These are phyloP conservation scores for Hypomecis punctinalis DNA, from an alignment of 2,888 invertebrate genomes.

Conservation along the genomic window DNA sequence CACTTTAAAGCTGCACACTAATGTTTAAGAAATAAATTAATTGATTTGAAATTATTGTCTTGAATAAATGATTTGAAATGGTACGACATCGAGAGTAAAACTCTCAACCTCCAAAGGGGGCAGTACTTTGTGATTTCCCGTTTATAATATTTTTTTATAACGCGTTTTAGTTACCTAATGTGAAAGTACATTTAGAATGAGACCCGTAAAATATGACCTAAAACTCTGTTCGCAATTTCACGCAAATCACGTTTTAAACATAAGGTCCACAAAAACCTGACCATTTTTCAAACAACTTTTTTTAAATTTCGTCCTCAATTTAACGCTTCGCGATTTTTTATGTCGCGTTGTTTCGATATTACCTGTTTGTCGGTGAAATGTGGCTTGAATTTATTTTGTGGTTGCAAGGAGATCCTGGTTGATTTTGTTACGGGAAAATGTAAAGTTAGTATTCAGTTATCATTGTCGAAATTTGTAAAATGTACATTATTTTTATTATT, in stretches of 20 bases:
- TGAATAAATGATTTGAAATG: too few species aligned
- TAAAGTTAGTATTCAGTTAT: too few species aligned
- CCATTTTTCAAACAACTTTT: constrained; percentile 41
- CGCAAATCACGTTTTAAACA: constrained; percentile 32
- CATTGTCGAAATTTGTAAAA: too few species aligned
- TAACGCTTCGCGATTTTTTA: constrained; percentile 33
- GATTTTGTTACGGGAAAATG: neutral
- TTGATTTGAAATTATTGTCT: too few species aligned
- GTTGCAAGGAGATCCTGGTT: neutral
- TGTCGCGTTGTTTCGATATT: constrained; percentile 35
- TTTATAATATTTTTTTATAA: too few species aligned
- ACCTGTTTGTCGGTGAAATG: constrained; percentile 31
- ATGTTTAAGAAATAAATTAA: too few species aligned
- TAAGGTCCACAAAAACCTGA: constrained; percentile 30
- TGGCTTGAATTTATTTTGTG: constrained; percentile 23
- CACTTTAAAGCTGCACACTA: too few species aligned
- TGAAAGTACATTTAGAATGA: constrained; percentile 16
- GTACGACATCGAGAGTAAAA: too few species aligned
- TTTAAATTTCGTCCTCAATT: constrained; percentile 40
- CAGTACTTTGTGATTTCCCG: too few species aligned
- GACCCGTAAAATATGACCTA: constrained; percentile 24
- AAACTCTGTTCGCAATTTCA: constrained; percentile 22
- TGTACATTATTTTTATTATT: too few species aligned
- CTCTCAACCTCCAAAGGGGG: too few species aligned
- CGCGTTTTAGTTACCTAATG: neutral